These are phyloP conservation scores for Diarsia dahlii DNA, from an alignment of 2,888 invertebrate species.

Conservation along the genomic window DNA sequence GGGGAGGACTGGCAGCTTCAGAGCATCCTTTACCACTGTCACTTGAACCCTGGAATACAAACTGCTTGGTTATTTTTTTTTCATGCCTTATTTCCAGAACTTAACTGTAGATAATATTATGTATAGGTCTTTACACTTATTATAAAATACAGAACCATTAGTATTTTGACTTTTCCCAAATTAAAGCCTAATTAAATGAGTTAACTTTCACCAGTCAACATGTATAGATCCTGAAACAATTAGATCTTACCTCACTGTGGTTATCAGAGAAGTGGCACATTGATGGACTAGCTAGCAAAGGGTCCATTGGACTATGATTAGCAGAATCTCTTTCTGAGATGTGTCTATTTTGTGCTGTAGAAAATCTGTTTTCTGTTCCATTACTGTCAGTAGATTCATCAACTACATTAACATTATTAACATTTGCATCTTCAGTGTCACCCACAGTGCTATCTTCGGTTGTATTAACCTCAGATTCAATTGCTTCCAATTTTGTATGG, in stretches of 20 bases:
- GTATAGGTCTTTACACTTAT: not conserved
- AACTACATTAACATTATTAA: conserved; percentile 80
- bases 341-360: conserved; percentile 82
- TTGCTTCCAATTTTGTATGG: conserved; percentile 75
- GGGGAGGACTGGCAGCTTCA: conserved; percentile 93
- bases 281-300: conserved; percentile 92
- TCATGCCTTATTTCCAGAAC: not conserved
- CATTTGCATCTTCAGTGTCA: conserved; percentile 79
- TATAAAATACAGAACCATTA: not conserved
- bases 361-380: conserved; percentile 82
- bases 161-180: not conserved
- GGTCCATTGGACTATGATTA: conserved; percentile 94
- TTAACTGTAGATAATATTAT: not conserved
- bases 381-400: conserved; percentile 81
- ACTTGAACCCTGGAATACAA: conserved; percentile 92
- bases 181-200: not conserved
- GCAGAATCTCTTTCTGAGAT: conserved; percentile 93
- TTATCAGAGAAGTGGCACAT: conserved; percentile 93
- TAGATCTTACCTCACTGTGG: conserved; percentile 91
- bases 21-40: conserved; percentile 96
- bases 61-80: not conserved
- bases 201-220: not conserved
- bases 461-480: conserved; percentile 71
- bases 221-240: not conserved
- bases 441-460: conserved; percentile 73